Conservation (phyloP, 1,140 invertebrate species). For the Drosophila nigrodunni region DNA sequence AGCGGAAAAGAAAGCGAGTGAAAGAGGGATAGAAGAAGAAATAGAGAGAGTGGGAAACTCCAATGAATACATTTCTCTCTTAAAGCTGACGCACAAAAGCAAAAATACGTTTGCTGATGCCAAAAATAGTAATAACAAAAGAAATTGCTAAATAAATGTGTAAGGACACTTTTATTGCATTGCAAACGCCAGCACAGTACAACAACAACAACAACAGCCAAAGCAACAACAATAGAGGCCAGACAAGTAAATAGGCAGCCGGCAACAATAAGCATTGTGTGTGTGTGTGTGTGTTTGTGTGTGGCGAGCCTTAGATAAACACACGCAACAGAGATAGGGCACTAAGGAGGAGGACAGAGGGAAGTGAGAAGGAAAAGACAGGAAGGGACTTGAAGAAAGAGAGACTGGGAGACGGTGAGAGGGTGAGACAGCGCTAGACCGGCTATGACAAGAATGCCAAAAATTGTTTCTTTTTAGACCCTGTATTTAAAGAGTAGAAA, state of each 20-base stretch:
- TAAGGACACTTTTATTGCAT: constrained; percentile 82
- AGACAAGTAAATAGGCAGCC: constrained; percentile 69
- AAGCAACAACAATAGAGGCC: constrained; percentile 34
- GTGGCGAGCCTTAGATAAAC: constrained; percentile 72
- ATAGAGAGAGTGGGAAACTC: constrained; percentile 20
- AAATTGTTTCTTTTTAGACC: constrained; percentile 32
- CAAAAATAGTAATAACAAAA: constrained; percentile 77
- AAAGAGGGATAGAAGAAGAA: neutral
- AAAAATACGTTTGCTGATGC: constrained; percentile 50
- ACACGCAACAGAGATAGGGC: constrained; percentile 46
- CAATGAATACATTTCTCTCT: constrained; percentile 63
- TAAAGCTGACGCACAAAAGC: constrained; percentile 69
- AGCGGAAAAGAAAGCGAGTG: constrained; percentile 6
- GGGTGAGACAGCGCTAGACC: neutral
- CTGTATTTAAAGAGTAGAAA: no score
- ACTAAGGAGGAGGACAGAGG: neutral
- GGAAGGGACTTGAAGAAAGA: neutral
- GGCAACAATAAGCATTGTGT: constrained; percentile 72
- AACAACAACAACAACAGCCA: constrained; percentile 21
- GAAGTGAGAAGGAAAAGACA: no score
- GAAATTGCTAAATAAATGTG: constrained; percentile 82
- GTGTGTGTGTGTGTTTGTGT: no score
- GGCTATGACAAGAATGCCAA: constrained; percentile 41
- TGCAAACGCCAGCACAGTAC: constrained; percentile 62
- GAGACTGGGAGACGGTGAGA: no score